Percentiles rank a stretch among this genome's conserved stretches.
These are phyloP conservation scores for Apis dorsata DNA, from an alignment of 1,140 invertebrate species.

Conservation along the genomic window DNA sequence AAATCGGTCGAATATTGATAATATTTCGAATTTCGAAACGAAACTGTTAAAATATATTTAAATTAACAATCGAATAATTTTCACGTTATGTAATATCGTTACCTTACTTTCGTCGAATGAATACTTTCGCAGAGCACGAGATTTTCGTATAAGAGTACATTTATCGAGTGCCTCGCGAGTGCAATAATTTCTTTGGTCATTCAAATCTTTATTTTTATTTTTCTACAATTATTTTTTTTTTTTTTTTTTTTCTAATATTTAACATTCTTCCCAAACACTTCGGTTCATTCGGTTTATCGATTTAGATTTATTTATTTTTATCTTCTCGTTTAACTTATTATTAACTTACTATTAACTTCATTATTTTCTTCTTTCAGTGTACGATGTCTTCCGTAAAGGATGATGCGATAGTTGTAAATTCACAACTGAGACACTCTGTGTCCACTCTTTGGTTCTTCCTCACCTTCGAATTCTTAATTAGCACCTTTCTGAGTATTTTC, in stretches of 20 bases:
- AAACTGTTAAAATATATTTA: no score
- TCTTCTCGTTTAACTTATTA: no score
- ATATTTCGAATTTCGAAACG: not conserved
- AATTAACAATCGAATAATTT: not conserved
- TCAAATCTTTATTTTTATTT: not conserved
- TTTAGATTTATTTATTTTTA: no score
- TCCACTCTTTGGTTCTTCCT: constrained; percentile 71
- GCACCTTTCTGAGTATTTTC: constrained; percentile 61
- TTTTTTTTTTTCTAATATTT: not conserved
- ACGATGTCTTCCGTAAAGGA: constrained; percentile 68
- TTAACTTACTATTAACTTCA: not conserved
- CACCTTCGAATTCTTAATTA: constrained; percentile 71
- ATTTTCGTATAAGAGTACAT: no score
- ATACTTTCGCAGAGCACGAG: no score
- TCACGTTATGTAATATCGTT: not conserved
- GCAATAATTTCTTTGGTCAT: not conserved
- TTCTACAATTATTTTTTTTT: not conserved
- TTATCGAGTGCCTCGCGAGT: not conserved
- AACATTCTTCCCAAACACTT: no score
- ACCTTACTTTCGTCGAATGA: not conserved
- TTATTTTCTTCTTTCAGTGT: constrained; percentile 53
- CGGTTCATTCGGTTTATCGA: no score
- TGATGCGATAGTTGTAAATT: constrained; percentile 42
- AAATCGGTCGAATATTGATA: not conserved
- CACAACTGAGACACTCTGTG: constrained; percentile 58